phyloP scores from a whole-genome alignment of 2,797 vertebrate species.

The Sandelia bainsii region DNA sequence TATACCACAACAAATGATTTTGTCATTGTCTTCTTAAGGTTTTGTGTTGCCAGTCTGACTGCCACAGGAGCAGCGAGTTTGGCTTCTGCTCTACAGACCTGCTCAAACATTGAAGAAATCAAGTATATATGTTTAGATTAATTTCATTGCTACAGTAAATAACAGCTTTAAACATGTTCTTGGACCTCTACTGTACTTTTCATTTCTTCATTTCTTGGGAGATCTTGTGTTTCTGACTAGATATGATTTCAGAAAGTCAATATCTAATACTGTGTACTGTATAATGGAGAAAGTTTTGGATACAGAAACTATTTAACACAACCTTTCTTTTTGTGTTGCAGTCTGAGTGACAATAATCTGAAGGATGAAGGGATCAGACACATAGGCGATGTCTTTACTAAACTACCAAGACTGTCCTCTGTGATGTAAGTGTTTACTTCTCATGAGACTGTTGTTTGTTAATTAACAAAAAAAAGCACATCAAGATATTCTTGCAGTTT shows the following conservation, averaged over 20 bases:
- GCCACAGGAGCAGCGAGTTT: conserved; percentile 82
- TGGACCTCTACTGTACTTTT: background rate
- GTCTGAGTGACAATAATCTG: conserved; percentile 89
- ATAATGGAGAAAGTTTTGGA: background rate
- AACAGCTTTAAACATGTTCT: background rate
- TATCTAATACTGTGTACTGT: background rate
- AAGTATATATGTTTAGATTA: conserved; percentile 76
- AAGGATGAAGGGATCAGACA: conserved; percentile 77
- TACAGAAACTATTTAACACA: background rate
- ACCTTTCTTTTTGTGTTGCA: conserved; percentile 58
- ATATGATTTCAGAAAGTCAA: background rate
- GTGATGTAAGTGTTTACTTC: conserved; percentile 84
- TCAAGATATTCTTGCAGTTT: background rate
- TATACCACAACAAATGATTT: background rate
- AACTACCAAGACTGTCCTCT: conserved; percentile 79
- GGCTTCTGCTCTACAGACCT: conserved; percentile 81
- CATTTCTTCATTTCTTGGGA: background rate
- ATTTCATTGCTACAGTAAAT: background rate
- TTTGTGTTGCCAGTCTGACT: conserved; percentile 85
- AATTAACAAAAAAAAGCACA: background rate
- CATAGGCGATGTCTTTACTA: conserved; percentile 75
- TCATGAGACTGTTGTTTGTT: background rate
- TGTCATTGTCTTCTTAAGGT: conserved; percentile 72
- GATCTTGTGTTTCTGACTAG: background rate
- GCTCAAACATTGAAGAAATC: conserved; percentile 86